These are phyloP conservation scores for Camptogramma bilineatum DNA, from an alignment of 2,888 invertebrate species.

Conservation along the genomic window DNA sequence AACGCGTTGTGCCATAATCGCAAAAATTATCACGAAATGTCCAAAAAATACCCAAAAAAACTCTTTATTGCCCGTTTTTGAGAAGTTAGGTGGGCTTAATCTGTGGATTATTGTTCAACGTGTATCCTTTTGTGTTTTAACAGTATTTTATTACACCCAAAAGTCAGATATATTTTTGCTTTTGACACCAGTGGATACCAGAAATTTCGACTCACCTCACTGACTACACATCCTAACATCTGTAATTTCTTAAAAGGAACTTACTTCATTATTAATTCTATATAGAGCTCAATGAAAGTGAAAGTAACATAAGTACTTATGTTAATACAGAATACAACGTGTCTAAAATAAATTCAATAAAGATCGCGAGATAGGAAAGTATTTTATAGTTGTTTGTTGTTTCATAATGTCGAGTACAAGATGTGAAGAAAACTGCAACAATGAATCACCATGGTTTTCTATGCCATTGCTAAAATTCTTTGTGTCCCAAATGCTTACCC, in stretches of 20 bases:
- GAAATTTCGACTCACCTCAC: no score
- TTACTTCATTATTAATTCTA: conserved; percentile 45
- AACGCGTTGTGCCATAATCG: background rate
- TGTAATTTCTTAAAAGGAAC: background rate
- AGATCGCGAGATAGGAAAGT: conserved; percentile 5
- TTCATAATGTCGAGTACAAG: no score
- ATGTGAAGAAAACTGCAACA: no score
- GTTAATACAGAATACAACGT: conserved; percentile 33
- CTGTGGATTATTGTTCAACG: background rate
- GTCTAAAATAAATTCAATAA: conserved; percentile 46
- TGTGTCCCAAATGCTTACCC: no score
- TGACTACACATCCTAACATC: background rate
- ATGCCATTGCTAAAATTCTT: no score
- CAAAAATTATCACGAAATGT: background rate
- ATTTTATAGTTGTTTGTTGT: background rate
- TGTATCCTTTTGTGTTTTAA: background rate
- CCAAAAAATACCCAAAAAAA: background rate
- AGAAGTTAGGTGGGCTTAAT: conserved; percentile 2
- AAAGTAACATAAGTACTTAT: conserved; percentile 48
- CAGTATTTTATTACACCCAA: background rate
- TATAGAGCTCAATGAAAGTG: conserved; percentile 47
- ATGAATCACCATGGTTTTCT: no score
- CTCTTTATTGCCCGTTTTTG: conserved; percentile 6
- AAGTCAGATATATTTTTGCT: no score
- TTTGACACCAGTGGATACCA: background rate